Conservation (phyloP, 2,888 invertebrate genomes). For the Lamellibrachia satsuma region DNA sequence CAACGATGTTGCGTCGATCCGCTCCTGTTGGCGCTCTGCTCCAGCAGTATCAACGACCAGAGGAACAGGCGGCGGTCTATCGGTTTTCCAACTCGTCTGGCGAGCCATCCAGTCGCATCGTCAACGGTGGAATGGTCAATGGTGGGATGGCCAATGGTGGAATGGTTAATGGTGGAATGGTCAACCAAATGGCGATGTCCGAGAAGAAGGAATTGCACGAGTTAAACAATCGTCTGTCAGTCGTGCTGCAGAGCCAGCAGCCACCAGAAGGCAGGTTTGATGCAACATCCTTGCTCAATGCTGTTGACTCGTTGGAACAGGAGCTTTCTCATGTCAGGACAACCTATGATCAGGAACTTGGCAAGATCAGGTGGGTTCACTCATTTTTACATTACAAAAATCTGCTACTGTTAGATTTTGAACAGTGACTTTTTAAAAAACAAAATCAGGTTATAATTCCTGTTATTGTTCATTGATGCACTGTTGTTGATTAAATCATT, state of each 20-base stretch:
- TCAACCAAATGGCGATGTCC: background rate
- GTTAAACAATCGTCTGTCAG: background rate
- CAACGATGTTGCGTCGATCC: background rate
- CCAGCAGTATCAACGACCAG: background rate
- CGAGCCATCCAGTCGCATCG: background rate
- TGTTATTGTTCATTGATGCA: no score
- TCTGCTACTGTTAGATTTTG: background rate
- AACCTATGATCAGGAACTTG: slow-evolving; percentile 58
- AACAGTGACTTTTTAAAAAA: background rate
- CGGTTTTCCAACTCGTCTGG: background rate
- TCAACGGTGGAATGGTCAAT: no score
- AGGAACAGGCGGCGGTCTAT: background rate
- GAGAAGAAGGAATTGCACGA: background rate
- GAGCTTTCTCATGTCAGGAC: slow-evolving; percentile 54
- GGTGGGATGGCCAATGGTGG: no score
- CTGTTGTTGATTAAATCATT: background rate
- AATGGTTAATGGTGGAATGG: background rate
- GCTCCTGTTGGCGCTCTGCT: background rate
- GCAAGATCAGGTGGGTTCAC: slow-evolving; percentile 51
- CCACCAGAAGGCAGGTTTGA: slow-evolving; percentile 46
- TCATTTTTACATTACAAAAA: background rate
- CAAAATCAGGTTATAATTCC: background rate
- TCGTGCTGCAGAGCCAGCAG: slow-evolving; percentile 42
- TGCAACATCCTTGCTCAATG: slow-evolving; percentile 50
- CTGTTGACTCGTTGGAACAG: slow-evolving; percentile 55